phyloP scores from a whole-genome alignment of 1,140 invertebrate genomes.

The Helicoverpa armigera region DNA sequence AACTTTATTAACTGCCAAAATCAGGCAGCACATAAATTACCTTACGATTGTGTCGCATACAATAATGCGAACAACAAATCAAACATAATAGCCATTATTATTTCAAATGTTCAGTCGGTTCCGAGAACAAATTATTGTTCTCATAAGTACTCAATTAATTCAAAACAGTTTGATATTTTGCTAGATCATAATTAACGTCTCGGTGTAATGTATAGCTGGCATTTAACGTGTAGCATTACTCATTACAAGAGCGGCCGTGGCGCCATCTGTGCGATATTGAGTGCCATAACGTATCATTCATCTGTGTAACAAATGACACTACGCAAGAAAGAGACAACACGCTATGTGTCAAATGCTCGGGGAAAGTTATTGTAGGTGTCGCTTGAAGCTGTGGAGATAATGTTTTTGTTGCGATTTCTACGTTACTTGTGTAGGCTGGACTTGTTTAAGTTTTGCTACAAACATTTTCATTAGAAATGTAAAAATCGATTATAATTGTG shows the following conservation, averaged over 20 bases:
- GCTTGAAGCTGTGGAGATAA: too few relatives aligned
- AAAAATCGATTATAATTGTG: too few relatives aligned
- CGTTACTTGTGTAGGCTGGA: too few relatives aligned
- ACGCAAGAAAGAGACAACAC: conserved; percentile 16
- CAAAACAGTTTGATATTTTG: conserved; percentile 13
- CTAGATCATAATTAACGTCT: conserved; percentile 17
- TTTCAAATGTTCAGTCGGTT: neutral
- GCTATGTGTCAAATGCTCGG: neutral
- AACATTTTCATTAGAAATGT: too few relatives aligned
- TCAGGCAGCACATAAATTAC: too few relatives aligned
- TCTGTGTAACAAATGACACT: conserved; percentile 33
- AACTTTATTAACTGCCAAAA: too few relatives aligned
- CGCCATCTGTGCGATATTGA: conserved; percentile 41
- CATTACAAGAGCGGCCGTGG: conserved; percentile 7
- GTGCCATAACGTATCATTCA: conserved; percentile 40
- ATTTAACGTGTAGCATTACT: conserved; percentile 36
- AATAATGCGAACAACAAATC: too few relatives aligned
- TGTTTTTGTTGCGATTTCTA: too few relatives aligned
- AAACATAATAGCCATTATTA: neutral
- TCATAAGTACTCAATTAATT: conserved; percentile 13
- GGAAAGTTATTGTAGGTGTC: too few relatives aligned
- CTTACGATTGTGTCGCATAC: too few relatives aligned
- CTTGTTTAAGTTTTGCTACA: too few relatives aligned
- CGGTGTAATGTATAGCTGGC: conserved; percentile 17
- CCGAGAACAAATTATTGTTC: neutral